Base-by-base conservation (phyloP, 2,113 vertebrate species). In the Prionailurus viverrinus region DNA sequence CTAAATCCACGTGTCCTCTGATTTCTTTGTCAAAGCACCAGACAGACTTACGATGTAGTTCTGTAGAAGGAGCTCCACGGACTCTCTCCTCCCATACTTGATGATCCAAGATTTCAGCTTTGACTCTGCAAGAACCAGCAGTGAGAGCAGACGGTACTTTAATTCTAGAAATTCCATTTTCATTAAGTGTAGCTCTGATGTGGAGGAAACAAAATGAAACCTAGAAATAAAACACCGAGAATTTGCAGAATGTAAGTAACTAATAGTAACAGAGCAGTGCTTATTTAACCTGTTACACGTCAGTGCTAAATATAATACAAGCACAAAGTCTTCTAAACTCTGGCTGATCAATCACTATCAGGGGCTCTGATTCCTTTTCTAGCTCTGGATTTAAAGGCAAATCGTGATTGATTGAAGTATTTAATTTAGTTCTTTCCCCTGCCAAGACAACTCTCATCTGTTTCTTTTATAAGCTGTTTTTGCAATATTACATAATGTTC, bases 71-170 rank as follows among this genome's bases (percentile, higher is more conserved):
- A 99, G 98, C 96, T 99, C 99, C 88, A 99, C 99, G 0, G 99
- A 99, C 48, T 99, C 99, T 71, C 99, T 98, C 36, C 99, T 99
- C 98, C 99, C 99, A 0, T 99, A 99, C 98, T 99, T 99, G 96
- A 99, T 99, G 98, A 99, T 99, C 99, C 99, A 99, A 0, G 99
- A 99, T 98, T 99, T 99, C 85, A 99, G 99, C 98, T 99, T 99
- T 19, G 99, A 99, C 98, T 99, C 99, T 61, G 99, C 99, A 95
- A 99, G 98, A 83, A 99, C 99, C 85, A 99, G 99, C 85, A 99
- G 99, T 31, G 99, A 99, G 98, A 99, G 99, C 80, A 99, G 99
- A 82, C 99, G 99, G 97, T 99, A 99, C 98, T 99, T 99, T 98
- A 99, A 99, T 98, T 99, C 99, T 98, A 99, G 99, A 99, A 99